These are phyloP conservation scores for Rynchops niger DNA, from an alignment of 2,113 vertebrate genomes.

Conservation along the genomic window DNA sequence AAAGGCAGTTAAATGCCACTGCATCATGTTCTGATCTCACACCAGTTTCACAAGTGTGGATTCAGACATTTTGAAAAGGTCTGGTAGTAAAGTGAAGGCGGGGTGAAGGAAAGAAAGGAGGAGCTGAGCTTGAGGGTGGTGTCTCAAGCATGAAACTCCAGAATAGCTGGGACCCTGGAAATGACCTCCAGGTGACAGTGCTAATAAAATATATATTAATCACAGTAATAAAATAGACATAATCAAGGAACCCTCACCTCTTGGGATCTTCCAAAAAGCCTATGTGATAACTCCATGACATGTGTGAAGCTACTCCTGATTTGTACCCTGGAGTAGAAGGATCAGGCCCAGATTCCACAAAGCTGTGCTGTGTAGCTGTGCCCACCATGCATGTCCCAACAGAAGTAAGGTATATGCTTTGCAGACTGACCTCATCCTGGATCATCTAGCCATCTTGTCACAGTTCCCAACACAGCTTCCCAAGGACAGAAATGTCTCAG, in stretches of 20 bases:
- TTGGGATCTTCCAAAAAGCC: neutral
- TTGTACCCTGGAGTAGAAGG: neutral
- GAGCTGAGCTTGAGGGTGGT: neutral
- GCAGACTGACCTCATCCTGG: neutral
- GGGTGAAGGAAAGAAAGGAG: neutral
- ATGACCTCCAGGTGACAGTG: neutral
- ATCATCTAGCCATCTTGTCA: neutral
- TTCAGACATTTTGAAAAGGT: neutral
- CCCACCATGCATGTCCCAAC: neutral
- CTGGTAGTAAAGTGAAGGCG: neutral
- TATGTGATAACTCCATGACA: neutral
- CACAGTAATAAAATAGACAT: neutral
- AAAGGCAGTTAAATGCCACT: neutral
- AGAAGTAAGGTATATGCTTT: neutral
- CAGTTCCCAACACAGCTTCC: neutral
- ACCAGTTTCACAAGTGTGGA: rapidly evolving
- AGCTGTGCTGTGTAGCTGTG: neutral
- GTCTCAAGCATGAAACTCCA: neutral
- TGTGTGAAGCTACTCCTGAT: neutral
- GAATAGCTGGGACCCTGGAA: neutral
- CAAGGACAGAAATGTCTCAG: neutral
- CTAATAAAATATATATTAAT: neutral
- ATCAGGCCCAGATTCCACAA: neutral
- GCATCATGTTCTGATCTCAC: neutral
- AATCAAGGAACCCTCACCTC: neutral